These are phyloP conservation scores for Mastomys natalensis DNA, from an alignment of 2,113 vertebrate species.

Conservation along the genomic window DNA sequence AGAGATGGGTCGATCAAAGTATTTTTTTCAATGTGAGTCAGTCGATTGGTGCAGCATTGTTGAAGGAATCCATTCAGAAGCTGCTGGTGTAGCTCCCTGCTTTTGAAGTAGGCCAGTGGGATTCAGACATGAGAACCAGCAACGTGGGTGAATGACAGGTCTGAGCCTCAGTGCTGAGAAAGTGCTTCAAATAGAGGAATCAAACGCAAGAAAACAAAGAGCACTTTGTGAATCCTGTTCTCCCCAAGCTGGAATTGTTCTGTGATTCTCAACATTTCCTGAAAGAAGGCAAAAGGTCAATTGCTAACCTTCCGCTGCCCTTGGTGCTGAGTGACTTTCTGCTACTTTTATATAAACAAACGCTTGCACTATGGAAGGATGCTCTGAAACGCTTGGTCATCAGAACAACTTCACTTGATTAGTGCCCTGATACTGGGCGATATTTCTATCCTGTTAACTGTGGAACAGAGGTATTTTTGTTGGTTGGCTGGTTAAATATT, in stretches of 20 bases:
- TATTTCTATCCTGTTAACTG: not conserved
- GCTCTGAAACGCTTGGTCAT: not conserved
- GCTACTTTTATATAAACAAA: not conserved
- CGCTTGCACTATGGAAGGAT: not conserved
- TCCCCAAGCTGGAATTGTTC: conserved; percentile 37
- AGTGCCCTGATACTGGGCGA: not conserved
- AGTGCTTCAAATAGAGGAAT: conserved; percentile 66
- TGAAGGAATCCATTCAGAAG: conserved; percentile 51
- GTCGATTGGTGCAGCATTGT: conserved; percentile 9
- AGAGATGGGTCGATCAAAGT: conserved; percentile 68
- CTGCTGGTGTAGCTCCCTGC: conserved; percentile 56
- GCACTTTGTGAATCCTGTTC: conserved; percentile 53
- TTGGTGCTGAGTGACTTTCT: not conserved
- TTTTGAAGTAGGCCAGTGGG: conserved; percentile 50
- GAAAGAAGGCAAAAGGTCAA: conserved; percentile 56
- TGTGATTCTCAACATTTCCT: not conserved
- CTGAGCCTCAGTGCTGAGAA: conserved; percentile 54
- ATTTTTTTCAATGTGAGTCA: conserved; percentile 46
- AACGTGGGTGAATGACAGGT: conserved; percentile 64
- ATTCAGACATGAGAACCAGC: conserved; percentile 47
- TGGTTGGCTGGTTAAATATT: not conserved
- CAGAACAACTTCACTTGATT: not conserved
- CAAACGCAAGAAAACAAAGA: conserved; percentile 69
- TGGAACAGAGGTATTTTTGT: not conserved
- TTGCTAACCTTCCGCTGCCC: conserved; percentile 20